Evolutionary conservation across 2,888 invertebrate species (phyloP), one percentile per base, ranked within the genome.

Genomic region (Apodemia hepburni): DNA sequence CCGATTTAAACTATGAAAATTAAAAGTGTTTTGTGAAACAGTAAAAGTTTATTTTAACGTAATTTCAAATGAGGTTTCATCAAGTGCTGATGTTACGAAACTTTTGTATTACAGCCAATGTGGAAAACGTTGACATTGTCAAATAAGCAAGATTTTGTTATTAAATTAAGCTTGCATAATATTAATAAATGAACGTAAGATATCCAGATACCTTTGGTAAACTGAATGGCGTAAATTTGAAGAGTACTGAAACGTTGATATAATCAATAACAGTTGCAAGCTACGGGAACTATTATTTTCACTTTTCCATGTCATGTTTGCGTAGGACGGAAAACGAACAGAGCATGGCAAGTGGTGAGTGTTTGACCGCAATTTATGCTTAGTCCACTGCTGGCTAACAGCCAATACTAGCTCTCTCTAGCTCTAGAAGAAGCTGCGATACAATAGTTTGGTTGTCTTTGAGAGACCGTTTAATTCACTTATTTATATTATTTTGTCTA

Each of bases 381-480:
- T 68, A 68, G 72, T 66, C 70, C 69, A 69, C 68, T 71, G 64
- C 76, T 87, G 88, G 87, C 85, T 58, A 35, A 61, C 6, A 61
- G 82, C 87, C 88, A 86, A 78, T 66, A 66, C 70, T 73, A 76
- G 77, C 75, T 79, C 82, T 85, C 84, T 83, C 87, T 85, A 84
- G 80, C 77, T 75, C 75, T 79, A 71, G 75, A 75, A 78, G 74
- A 77, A 75, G 72, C 78, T 78, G 73, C 77, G 75, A 81, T 79
- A 77, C 85, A 85, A 88, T 87, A 84, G 84, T 84, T 85, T 82
- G 79, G 81, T 78, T 80, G 79, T 82, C 70, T 75, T 68, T 69
- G 65, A 62, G 65, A 78, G 75, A 79, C 75, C 75, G 77, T 81
- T 85, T 80, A 80, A 79, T 82, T 75, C 76, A 71, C 75, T 81